A percentile compares a stretch with the other conserved stretches of the same genome.
These are phyloP conservation scores for Gallinago stenura DNA, from an alignment of 2,797 vertebrate genomes.

Conservation along the genomic window DNA sequence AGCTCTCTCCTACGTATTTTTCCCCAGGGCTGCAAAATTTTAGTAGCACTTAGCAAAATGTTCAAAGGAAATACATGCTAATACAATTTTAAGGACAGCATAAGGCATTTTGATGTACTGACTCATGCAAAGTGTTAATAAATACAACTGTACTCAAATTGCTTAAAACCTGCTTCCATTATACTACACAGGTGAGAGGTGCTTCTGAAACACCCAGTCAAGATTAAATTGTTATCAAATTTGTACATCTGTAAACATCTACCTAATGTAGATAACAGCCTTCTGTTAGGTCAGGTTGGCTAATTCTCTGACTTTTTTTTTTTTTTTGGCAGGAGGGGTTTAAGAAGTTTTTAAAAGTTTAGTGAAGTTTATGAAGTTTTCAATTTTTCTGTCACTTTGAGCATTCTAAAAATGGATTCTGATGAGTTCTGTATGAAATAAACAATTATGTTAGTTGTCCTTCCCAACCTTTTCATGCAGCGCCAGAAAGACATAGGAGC, in stretches of 20 bases:
- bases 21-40: constrained; percentile 49
- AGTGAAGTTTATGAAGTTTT: not conserved
- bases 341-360: not conserved
- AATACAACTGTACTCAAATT: constrained; percentile 48
- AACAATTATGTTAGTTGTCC: not conserved
- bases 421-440: not conserved
- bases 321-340: not conserved
- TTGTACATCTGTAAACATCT: not conserved
- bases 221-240: not conserved
- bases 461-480: not conserved
- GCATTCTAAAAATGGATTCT: not conserved
- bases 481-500: not conserved
- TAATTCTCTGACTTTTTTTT: not conserved
- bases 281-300: not conserved
- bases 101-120: constrained; percentile 73
- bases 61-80: constrained; percentile 49
- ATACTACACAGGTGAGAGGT: constrained; percentile 6
- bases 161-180: constrained; percentile 21
- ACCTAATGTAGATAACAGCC: not conserved
- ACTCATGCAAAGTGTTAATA: constrained; percentile 72
- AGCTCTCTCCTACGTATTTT: constrained; percentile 49
- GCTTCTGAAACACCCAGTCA: constrained; percentile 46
- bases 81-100: constrained; percentile 62
- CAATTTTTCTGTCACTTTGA: not conserved
- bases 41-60: constrained; percentile 66